Percentiles rank a stretch among this genome's conserved stretches.
phyloP scores from a whole-genome alignment of 2,888 invertebrate genomes.

The Tipula vernalis region DNA sequence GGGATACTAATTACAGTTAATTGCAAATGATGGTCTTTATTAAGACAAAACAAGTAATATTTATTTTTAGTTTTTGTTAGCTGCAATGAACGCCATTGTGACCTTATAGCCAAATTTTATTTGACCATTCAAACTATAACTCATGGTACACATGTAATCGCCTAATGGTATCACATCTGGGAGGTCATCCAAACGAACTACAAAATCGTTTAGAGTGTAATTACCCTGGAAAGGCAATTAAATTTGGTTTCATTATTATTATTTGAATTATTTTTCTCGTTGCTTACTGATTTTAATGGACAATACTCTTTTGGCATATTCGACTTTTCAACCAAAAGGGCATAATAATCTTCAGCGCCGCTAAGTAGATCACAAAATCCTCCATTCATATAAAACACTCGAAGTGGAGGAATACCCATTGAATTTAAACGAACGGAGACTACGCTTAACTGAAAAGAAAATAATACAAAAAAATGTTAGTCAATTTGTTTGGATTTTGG shows the following conservation, averaged over 20 bases:
- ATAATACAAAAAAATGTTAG: not conserved
- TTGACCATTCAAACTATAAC: not conserved
- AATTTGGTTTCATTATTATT: not conserved
- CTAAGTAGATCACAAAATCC: not conserved
- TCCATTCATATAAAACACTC: not conserved
- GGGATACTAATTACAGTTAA: too few species aligned
- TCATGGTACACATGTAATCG: not conserved
- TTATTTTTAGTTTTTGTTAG: not conserved
- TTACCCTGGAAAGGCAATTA: not conserved
- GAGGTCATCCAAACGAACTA: not conserved
- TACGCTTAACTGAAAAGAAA: not conserved
- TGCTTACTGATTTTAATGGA: not conserved
- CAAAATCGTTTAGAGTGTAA: not conserved
- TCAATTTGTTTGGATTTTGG: too few species aligned
- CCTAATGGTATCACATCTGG: not conserved
- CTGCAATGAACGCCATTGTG: not conserved
- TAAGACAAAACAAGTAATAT: too few species aligned
- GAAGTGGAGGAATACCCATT: not conserved
- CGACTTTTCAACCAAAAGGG: not conserved
- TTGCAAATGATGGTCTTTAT: too few species aligned
- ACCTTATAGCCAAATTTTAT: not conserved
- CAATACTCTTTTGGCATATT: not conserved
- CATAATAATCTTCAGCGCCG: not conserved
- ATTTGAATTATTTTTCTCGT: not conserved
- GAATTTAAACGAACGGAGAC: not conserved